Evolutionary conservation across 2,797 vertebrate species (phyloP).

Genomic region (Acanthurus leucopareius): DNA sequence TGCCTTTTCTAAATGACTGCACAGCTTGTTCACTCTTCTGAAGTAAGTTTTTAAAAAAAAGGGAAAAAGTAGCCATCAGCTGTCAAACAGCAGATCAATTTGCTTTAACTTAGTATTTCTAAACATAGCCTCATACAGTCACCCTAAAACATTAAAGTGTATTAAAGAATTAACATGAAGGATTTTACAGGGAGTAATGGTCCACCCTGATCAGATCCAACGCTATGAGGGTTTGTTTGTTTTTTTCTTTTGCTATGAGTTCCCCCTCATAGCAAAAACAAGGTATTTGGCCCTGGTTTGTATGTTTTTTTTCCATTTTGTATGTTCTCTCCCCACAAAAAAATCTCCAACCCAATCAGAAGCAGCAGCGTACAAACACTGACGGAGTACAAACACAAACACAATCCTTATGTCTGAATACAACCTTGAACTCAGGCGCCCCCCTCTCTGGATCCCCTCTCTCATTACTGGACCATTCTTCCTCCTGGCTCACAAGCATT

Average conservation of each 20-base stretch:
- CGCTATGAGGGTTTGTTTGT: not conserved
- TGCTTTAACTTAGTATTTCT: not conserved
- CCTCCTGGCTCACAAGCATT: conserved; percentile 66
- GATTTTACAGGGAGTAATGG: not conserved
- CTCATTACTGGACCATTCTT: conserved; percentile 76
- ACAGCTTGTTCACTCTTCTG: too few species aligned
- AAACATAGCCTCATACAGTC: not conserved
- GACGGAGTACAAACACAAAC: too few species aligned
- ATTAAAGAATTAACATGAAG: not conserved
- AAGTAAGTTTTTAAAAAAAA: conserved; percentile 10
- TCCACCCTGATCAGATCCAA: conserved; percentile 14
- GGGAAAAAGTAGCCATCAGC: not conserved
- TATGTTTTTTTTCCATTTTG: too few species aligned
- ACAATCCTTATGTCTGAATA: conserved; percentile 78
- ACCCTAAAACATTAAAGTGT: not conserved
- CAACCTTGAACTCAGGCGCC: conserved; percentile 75
- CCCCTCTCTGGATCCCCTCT: conserved; percentile 57
- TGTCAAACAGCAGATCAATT: conserved; percentile 25
- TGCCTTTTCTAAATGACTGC: conserved; percentile 8
- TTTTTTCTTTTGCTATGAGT: too few species aligned
- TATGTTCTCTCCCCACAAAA: too few species aligned
- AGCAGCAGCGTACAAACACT: too few species aligned
- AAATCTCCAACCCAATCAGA: too few species aligned
- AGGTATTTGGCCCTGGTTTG: too few species aligned
- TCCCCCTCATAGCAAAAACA: too few species aligned